Evolutionary conservation across 1,140 invertebrate species (phyloP), one percentile per base, ranked within the genome.

Genomic region (Patella vulgata): DNA sequence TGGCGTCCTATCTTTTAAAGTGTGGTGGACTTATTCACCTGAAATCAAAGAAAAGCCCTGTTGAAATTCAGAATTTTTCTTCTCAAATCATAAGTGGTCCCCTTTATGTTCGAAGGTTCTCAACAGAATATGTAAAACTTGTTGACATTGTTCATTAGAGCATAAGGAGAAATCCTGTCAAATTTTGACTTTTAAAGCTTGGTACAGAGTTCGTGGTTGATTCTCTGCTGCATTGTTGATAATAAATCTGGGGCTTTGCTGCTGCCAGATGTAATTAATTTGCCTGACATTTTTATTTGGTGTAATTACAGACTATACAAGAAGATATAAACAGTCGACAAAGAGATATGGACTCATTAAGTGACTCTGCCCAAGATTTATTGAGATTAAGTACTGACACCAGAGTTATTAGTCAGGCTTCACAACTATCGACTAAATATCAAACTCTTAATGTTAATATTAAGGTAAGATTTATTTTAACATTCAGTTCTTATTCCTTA

Each of bases 301-400:
- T 48, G 17, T 14, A 27, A 19, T 44, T 27, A 21, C 64, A 67
- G 67, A 39, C 67, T 44, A 64, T 77, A 1, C 70, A 74, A 19
- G 55, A 93, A 47, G 93, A 96, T 85, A 90, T 97, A 6, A 86
- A 91, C 39, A 92, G 93, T 1, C 95, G 95, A 78, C 94, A 97
- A 85, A 81, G 95, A 30, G 95, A 97, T 85, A 93, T 97, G 61
- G 95, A 98, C 75, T 90, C 91, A 50, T 90, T 97, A 0, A 95
- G 92, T 19, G 95, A 98, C 82, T 90, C 91, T 68, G 92, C 93
- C 5, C 94, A 97, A 79, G 90, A 61, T 62, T 70, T 81, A 56
- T 80, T 74, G 47, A 64, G 69, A 40, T 62, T 77, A n/a, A 79
- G 78, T 43, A 67, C 76, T 4, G 79, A 83, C 65, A 76, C 72